Conservation (phyloP, 2,888 invertebrate species). For the Thalpophila matura region DNA sequence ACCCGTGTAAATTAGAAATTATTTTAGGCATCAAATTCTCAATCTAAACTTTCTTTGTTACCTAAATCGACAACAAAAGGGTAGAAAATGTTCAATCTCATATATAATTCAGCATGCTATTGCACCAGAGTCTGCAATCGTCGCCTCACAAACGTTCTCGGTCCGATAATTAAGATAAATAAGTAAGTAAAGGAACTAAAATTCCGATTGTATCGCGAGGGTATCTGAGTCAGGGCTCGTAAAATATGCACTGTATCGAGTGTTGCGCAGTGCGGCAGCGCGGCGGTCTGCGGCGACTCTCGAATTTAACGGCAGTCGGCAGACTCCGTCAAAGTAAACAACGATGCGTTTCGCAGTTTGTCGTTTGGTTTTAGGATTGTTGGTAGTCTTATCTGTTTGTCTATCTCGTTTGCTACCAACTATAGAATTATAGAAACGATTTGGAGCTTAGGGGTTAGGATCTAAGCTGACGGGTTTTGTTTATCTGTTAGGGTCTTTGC, state of each 20-base stretch:
- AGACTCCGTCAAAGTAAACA: conserved; percentile 83
- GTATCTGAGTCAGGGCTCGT: conserved; percentile 75
- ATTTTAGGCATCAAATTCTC: not conserved
- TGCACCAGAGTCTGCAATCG: conserved; percentile 58
- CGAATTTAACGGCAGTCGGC: conserved; percentile 70
- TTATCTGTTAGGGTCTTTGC: conserved; percentile 46
- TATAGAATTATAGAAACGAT: conserved; percentile 60
- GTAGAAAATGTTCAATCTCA: conserved; percentile 35
- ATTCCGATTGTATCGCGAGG: conserved; percentile 65
- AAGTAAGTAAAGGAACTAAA: conserved; percentile 59
- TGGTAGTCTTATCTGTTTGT: conserved; percentile 63
- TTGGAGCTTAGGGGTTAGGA: conserved; percentile 50
- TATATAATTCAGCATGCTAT: conserved; percentile 54
- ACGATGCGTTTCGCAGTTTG: conserved; percentile 75
- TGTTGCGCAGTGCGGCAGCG: conserved; percentile 82
- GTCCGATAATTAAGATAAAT: conserved; percentile 64
- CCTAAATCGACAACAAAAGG: conserved; percentile 20
- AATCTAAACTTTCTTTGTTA: conserved; percentile 11
- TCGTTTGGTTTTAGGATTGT: conserved; percentile 70
- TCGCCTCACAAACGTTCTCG: conserved; percentile 59
- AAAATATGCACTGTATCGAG: conserved; percentile 89
- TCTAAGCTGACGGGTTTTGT: conserved; percentile 43
- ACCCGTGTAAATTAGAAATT: conserved; percentile 1
- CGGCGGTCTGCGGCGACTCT: conserved; percentile 74
- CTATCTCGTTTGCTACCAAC: conserved; percentile 51